Percentiles rank a stretch among this genome's conserved stretches.
These are phyloP conservation scores for Phymatocera aterrima DNA, from an alignment of 2,888 invertebrate genomes.

Conservation along the genomic window DNA sequence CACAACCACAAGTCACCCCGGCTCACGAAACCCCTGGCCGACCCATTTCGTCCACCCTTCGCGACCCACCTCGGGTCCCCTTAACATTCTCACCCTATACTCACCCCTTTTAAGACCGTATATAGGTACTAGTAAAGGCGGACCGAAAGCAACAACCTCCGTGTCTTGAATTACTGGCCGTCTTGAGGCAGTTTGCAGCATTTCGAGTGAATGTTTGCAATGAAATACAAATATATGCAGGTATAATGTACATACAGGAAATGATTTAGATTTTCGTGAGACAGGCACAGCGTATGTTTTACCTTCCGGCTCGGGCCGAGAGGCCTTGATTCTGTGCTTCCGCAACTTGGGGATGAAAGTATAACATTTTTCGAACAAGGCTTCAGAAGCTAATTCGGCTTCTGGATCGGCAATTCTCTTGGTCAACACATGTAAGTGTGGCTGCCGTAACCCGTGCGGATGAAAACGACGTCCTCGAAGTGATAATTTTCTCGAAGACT, in stretches of 20 bases:
- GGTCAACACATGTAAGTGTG: background rate
- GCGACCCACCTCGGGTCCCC: slow-evolving; percentile 45
- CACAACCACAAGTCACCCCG: slow-evolving; percentile 72
- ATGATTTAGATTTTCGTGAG: too few relatives aligned
- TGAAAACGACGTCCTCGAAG: background rate
- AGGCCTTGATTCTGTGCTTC: too few relatives aligned
- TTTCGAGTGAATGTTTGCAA: slow-evolving; percentile 30
- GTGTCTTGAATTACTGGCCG: slow-evolving; percentile 46
- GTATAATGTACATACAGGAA: too few relatives aligned
- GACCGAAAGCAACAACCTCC: slow-evolving; percentile 41
- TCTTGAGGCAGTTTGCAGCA: slow-evolving; percentile 20
- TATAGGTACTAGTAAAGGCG: background rate
- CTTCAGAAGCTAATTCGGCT: too few relatives aligned
- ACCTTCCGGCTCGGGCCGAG: too few relatives aligned
- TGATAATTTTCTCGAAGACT: background rate
- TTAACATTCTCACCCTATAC: slow-evolving; percentile 59
- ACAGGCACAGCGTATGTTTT: too few relatives aligned
- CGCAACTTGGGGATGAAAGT: too few relatives aligned
- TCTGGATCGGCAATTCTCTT: background rate
- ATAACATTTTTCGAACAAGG: too few relatives aligned
- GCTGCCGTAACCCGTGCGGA: background rate
- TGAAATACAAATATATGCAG: slow-evolving; percentile 7
- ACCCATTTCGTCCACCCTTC: slow-evolving; percentile 42
- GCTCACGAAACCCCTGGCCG: slow-evolving; percentile 44
- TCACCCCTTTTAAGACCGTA: slow-evolving; percentile 53